Base-by-base conservation (phyloP, 2,888 invertebrate genomes). In the Metopia argyrocephala region DNA sequence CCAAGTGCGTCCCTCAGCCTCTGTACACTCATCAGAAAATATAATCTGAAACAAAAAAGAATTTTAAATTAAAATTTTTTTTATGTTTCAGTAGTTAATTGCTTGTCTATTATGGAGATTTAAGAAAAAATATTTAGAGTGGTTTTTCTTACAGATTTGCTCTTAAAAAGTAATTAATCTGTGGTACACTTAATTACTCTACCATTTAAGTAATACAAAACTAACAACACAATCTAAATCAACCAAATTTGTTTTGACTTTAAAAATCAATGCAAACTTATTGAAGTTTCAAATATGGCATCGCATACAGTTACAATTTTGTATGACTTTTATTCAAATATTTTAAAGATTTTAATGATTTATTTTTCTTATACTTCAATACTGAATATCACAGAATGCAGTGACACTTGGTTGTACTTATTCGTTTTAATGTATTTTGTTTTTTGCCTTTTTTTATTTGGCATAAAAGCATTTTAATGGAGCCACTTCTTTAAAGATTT, bases 1-100 rank as follows among this genome's bases (percentile, higher is more conserved):
- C 98, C 98, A 99, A 27, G 98, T 98, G 82, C 97, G 93, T 0
- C 98, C 98, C 89, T 99, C 99, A 0, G 99, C 99, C 91, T 99
- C 99, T 7, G 99, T 99, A 92, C 99, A 99, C 91, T 99, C 99
- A 91, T 98, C 98, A 1, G 98, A 97, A 85, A 99, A 94, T 87
- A 99, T 99, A 82, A 99, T 97, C 97, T 98, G 93, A 5, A 83
- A 21, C 7, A 62, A 45, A 23, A 52, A 31, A 28, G 15, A 52
- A 7, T 7, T 21, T 46, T 27, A 31, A 61, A 38, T 5, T n/a
- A 20, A 15, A 5, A 48, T 2, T 18, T 48, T 27, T n/a, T n/a
- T 1, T 52, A n/a, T n/a, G n/a, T n/a, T n/a, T n/a, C n/a, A n/a
- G n/a, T n/a, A n/a, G n/a, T n/a, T 62, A 3, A 52, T 31, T n/a